These are phyloP conservation scores for Smittia aterrima DNA, from an alignment of 2,888 invertebrate species.

Conservation along the genomic window DNA sequence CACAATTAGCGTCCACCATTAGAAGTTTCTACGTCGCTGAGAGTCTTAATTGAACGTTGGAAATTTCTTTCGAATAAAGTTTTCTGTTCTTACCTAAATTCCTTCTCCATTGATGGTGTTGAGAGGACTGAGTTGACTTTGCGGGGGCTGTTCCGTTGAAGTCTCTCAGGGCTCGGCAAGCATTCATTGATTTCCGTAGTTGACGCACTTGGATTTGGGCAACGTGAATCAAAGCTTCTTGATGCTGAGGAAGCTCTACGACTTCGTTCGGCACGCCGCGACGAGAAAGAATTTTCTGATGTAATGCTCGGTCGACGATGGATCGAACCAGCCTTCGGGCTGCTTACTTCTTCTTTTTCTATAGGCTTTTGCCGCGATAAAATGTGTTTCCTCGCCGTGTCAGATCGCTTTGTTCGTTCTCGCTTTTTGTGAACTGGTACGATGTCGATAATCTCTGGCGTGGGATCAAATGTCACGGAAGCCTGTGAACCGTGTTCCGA, in stretches of 20 bases:
- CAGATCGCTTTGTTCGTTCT: conserved; percentile 60
- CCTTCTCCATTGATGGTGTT: conserved; percentile 53
- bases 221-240: conserved; percentile 52
- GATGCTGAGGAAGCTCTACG: conserved; percentile 50
- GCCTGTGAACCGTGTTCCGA: conserved; percentile 43
- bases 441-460: conserved; percentile 48
- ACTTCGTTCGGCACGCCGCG: conserved; percentile 50
- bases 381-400: conserved; percentile 70
- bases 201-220: conserved; percentile 46
- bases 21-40: too few species aligned
- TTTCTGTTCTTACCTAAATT: conserved; percentile 49
- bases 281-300: conserved; percentile 52
- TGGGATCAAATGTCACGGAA: conserved; percentile 42
- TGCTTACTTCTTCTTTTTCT: conserved; percentile 61
- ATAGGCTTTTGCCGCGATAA: conserved; percentile 74
- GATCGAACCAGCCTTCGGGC: conserved; percentile 25
- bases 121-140: conserved; percentile 51
- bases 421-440: conserved; percentile 58
- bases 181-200: conserved; percentile 44
- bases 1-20: not conserved
- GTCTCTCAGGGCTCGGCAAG: conserved; percentile 51
- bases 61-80: too few species aligned
- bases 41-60: too few species aligned
- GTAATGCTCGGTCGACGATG: conserved; percentile 49
- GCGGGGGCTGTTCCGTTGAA: conserved; percentile 47